Conservation (phyloP, 1,140 invertebrate genomes). For the Kradibia gibbosae region DNA sequence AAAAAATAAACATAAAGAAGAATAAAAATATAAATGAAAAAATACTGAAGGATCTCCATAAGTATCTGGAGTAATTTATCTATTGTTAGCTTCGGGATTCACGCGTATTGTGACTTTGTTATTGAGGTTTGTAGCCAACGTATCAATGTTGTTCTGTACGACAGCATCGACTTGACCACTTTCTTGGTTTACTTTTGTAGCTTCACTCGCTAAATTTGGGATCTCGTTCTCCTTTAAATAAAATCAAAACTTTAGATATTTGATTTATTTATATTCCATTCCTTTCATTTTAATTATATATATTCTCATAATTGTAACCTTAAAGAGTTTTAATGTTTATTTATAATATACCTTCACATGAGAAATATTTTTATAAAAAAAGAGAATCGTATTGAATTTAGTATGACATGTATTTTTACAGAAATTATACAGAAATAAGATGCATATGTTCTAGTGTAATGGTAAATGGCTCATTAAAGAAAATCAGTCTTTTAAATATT, state of each 20-base stretch:
- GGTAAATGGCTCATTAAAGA: no score
- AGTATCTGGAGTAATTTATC: conserved; percentile 57
- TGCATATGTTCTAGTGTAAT: no score
- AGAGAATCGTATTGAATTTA: no score
- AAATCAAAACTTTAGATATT: conserved; percentile 26
- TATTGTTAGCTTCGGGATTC: conserved; percentile 65
- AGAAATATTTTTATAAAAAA: no score
- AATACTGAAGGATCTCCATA: neutral
- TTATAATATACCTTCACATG: no score
- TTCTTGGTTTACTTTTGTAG: conserved; percentile 47
- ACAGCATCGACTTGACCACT: conserved; percentile 54
- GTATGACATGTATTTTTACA: no score
- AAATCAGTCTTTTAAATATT: no score
- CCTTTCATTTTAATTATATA: neutral
- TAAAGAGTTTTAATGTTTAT: no score
- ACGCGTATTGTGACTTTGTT: conserved; percentile 71
- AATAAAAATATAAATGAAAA: neutral
- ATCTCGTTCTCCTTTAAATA: conserved; percentile 56
- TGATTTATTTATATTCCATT: neutral
- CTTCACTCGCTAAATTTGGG: conserved; percentile 47
- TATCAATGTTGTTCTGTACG: conserved; percentile 64
- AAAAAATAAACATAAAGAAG: neutral
- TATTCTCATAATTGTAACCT: neutral
- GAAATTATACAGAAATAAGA: no score
- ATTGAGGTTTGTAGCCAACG: conserved; percentile 63